phyloP scores from a whole-genome alignment of 2,797 vertebrate genomes.

The Serranus cabrilla region DNA sequence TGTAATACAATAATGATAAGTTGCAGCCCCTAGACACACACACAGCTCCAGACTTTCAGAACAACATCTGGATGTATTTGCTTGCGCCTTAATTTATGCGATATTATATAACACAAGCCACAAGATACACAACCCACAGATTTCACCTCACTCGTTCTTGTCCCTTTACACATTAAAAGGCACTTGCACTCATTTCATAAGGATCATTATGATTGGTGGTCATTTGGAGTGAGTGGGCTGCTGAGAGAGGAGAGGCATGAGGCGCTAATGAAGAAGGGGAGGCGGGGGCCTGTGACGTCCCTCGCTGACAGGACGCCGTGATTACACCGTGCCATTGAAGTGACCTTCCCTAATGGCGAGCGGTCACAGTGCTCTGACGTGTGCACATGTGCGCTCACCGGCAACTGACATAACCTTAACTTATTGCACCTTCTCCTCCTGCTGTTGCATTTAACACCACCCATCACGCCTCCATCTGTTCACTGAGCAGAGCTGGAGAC shows the following conservation, averaged over 20 bases:
- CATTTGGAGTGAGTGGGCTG: constrained; percentile 14
- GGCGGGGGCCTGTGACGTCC: not conserved
- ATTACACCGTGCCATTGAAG: constrained; percentile 62
- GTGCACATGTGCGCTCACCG: not conserved
- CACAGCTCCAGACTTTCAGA: not conserved
- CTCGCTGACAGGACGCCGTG: constrained; percentile 34
- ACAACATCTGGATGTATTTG: constrained; percentile 3
- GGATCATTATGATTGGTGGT: constrained; percentile 1
- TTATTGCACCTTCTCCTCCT: constrained; percentile 53
- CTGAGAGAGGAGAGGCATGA: constrained; percentile 18
- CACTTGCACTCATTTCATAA: constrained; percentile 4
- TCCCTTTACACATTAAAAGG: constrained; percentile 4
- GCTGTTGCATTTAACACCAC: constrained; percentile 66
- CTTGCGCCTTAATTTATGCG: not conserved
- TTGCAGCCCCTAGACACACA: not conserved
- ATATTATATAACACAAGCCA: not conserved
- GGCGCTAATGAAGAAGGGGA: constrained; percentile 41
- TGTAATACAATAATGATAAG: not conserved
- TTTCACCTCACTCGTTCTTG: not conserved
- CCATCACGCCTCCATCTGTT: constrained; percentile 74
- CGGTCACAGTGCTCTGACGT: constrained; percentile 35
- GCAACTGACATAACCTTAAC: constrained; percentile 51
- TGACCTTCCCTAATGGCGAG: constrained; percentile 70
- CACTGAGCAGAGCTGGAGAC: constrained; percentile 33
- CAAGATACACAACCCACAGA: not conserved